These are phyloP conservation scores for Synanthedon vespiformis DNA, from an alignment of 2,888 invertebrate species.

Conservation along the genomic window DNA sequence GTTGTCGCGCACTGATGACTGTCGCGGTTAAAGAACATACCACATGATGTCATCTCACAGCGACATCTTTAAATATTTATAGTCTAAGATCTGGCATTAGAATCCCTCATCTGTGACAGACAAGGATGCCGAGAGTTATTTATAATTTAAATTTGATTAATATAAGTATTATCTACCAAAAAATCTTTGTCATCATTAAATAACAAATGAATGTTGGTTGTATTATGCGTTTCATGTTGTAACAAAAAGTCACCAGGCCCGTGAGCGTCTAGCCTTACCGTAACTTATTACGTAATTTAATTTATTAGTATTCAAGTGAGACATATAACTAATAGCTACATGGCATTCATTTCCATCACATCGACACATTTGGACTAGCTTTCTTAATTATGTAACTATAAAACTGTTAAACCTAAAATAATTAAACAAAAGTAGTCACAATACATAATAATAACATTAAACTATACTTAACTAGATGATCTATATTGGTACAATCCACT, in stretches of 20 bases:
- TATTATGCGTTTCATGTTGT: no score
- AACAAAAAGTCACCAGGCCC: background rate
- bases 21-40: no score
- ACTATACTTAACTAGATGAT: constrained; percentile 30
- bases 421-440: constrained; percentile 66
- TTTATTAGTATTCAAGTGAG: constrained; percentile 21
- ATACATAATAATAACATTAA: constrained; percentile 34
- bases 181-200: no score
- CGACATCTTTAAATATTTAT: no score
- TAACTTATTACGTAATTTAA: background rate
- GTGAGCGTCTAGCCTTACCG: background rate
- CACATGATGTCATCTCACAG: no score
- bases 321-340: constrained; percentile 30
- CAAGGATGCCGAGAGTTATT: no score
- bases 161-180: no score
- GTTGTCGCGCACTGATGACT: no score
- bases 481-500: constrained; percentile 35
- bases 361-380: constrained; percentile 67
- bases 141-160: no score
- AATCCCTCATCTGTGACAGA: no score
- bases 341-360: constrained; percentile 64
- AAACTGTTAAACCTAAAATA: constrained; percentile 44
- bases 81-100: no score
- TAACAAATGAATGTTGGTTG: no score
- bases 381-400: constrained; percentile 61